Evolutionary conservation across 2,113 vertebrate genomes (phyloP).

Genomic region (Myanophis thanlyinensis): DNA sequence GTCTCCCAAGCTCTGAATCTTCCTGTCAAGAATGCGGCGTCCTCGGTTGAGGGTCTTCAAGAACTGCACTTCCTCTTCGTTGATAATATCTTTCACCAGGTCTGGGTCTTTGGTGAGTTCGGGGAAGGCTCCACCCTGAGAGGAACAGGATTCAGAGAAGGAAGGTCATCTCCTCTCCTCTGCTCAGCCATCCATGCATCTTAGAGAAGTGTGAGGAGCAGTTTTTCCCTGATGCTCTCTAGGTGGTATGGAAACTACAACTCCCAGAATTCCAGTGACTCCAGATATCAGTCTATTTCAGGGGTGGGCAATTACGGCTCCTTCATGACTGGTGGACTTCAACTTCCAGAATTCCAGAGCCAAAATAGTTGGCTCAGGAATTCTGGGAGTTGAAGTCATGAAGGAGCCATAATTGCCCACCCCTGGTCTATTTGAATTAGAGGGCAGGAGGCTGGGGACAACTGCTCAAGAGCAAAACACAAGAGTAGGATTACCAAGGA

Average conservation of each 20-base stretch:
- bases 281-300: not conserved
- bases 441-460: not conserved
- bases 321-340: too few relatives aligned
- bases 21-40: conserved; percentile 93
- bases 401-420: too few relatives aligned
- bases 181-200: not conserved
- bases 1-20: conserved; percentile 91
- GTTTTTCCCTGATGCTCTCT: not conserved
- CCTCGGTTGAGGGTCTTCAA: conserved; percentile 96
- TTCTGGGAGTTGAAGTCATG: too few relatives aligned
- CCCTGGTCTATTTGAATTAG: too few relatives aligned
- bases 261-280: not conserved
- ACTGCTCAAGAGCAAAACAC: not conserved
- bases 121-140: conserved; percentile 91
- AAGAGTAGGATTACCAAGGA: conserved; percentile 77
- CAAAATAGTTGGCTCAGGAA: too few relatives aligned
- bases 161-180: not conserved
- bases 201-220: not conserved
- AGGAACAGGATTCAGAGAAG: conserved; percentile 2
- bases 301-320: too few relatives aligned
- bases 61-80: conserved; percentile 95
- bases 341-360: too few relatives aligned
- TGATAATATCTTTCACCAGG: conserved; percentile 96
- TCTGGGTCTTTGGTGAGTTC: conserved; percentile 96
- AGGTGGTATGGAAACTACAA: not conserved